Evolutionary conservation across 1,140 invertebrate genomes (phyloP), one percentile per base, ranked within the genome.

Genomic region (Ephestia elutella): DNA sequence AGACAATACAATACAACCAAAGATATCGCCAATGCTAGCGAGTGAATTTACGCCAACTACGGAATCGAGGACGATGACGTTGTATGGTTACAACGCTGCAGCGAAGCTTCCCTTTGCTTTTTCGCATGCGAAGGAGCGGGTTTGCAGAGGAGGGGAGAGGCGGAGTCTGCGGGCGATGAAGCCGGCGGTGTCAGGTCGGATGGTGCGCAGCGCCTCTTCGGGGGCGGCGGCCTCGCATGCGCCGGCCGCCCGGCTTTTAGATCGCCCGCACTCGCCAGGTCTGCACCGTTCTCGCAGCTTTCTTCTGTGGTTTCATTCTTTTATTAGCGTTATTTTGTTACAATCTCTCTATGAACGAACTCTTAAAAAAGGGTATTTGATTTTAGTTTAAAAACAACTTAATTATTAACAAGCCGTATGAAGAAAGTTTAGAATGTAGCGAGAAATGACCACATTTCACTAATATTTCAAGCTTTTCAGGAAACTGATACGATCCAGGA

Each of bases 51-150:
- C 81, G 57, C 71, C 84, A 30, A 79, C 80, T 25, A 67, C 66
- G 25, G 86, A 82, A 68, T 66, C 68, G 25, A 68, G 62, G 54
- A 76, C 72, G 62, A 82, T 75, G 85, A 87, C 70, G 61, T 63
- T 81, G 68, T 87, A 87, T 65, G 83, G 75, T 48, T 89, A 89
- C 78, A 89, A 89, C 65, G 88, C 88, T 51, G 88, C 88, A 5
- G 88, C 88, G 19, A 79, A 80, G 62, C 78, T 89, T 28, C 88
- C 88, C 32, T 89, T 87, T 66, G 83, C 86, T 66, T 89, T 89
- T 70, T 84, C 80, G 5, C 86, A 87, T 70, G 76, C 82, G 17
- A 57, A 61, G 15, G 53, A 35, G 70, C 49, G 68, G 56, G 49
- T 19, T 5, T 17, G 13, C 30, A 51, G 50, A 13, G 56, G 67